Evolutionary conservation across 2,113 vertebrate species (phyloP).

Genomic region (Cavia porcellus): DNA sequence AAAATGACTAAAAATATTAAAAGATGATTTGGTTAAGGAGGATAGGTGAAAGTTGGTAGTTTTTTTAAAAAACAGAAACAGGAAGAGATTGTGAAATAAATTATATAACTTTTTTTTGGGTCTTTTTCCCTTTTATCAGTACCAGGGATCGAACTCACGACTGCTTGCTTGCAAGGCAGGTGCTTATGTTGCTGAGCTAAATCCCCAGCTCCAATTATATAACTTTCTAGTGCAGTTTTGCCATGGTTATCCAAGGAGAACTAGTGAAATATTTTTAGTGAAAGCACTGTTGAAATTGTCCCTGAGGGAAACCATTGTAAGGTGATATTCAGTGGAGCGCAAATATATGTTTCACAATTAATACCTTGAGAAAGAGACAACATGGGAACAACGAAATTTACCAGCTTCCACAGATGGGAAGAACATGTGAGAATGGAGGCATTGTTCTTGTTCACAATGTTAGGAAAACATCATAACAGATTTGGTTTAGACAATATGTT

Average conservation of each 20-base stretch:
- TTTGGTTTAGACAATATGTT: background rate
- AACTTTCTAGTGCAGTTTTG: background rate
- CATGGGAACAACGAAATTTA: background rate
- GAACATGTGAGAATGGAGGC: background rate
- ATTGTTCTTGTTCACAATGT: background rate
- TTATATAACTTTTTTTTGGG: no score
- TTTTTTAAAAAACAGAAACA: background rate
- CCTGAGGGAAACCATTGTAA: background rate
- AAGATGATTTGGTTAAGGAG: slow-evolving; percentile 13
- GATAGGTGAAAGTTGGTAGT: background rate
- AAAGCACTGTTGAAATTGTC: background rate
- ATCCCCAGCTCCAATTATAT: background rate
- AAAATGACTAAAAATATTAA: background rate
- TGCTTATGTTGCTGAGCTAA: no score
- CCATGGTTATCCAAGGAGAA: background rate
- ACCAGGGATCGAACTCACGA: no score
- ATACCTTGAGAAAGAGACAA: background rate
- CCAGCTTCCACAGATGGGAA: no score
- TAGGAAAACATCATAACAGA: background rate
- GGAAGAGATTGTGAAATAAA: slow-evolving; percentile 31
- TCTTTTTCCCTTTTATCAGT: no score
- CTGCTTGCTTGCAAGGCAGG: no score
- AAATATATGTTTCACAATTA: background rate
- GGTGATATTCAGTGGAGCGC: background rate
- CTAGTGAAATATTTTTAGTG: background rate